These are phyloP conservation scores for Candoia aspera DNA, from an alignment of 2,113 vertebrate genomes.

Conservation along the genomic window DNA sequence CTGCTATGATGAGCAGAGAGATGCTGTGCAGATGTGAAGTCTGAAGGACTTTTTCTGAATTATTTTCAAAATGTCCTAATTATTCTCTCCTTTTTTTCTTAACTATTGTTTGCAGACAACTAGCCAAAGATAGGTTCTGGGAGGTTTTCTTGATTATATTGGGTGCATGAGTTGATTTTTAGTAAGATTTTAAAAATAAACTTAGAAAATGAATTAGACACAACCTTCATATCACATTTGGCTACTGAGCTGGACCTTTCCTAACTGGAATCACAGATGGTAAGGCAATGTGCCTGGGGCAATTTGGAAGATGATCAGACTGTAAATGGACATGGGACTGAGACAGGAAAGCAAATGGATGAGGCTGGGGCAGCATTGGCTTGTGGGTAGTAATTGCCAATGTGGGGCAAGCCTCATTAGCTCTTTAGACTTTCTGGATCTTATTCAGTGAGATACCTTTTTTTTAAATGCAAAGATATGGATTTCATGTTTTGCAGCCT, in stretches of 20 bases:
- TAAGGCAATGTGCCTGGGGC: background rate
- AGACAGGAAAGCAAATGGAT: background rate
- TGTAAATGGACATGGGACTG: background rate
- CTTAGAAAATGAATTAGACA: background rate
- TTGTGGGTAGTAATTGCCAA: background rate
- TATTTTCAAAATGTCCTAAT: background rate
- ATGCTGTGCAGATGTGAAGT: background rate
- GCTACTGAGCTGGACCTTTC: background rate
- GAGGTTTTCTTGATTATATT: background rate
- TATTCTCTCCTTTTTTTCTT: too few relatives aligned
- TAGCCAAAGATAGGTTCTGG: background rate
- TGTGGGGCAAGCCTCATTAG: background rate
- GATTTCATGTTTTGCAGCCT: slow-evolving; percentile 21
- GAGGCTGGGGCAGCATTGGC: background rate
- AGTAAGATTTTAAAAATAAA: background rate
- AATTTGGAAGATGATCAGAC: background rate
- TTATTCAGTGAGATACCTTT: slow-evolving; percentile 3
- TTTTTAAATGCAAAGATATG: slow-evolving; percentile 41
- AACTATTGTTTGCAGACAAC: background rate
- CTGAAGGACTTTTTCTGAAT: background rate
- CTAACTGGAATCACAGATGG: background rate
- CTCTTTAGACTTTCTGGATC: slow-evolving; percentile 1
- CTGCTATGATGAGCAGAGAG: background rate
- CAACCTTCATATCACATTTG: background rate
- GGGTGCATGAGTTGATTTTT: background rate